These are phyloP conservation scores for Tholera decimalis DNA, from an alignment of 2,888 invertebrate genomes.

Conservation along the genomic window DNA sequence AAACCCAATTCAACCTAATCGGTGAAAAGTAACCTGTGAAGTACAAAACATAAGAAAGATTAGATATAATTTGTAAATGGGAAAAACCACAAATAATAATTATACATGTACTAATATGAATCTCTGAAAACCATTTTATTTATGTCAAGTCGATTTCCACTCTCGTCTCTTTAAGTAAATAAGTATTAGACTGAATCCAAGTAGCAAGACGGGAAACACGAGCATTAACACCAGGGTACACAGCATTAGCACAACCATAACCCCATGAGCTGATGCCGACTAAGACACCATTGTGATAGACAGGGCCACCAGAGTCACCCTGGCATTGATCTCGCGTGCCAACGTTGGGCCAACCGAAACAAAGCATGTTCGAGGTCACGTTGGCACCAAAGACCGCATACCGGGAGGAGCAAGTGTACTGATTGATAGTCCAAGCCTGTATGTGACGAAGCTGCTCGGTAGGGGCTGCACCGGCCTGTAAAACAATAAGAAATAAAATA, in stretches of 20 bases:
- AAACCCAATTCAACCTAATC: conserved; percentile 35
- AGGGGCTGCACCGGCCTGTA: conserved; percentile 29
- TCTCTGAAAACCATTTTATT: neutral
- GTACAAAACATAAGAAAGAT: neutral
- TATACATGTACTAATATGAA: neutral
- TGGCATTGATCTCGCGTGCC: conserved; percentile 76
- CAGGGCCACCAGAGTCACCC: conserved; percentile 77
- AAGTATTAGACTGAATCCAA: conserved; percentile 72
- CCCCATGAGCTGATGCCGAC: conserved; percentile 72
- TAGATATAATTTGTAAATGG: conserved; percentile 1
- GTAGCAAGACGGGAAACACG: conserved; percentile 70
- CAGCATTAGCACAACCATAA: conserved; percentile 62
- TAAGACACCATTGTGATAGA: conserved; percentile 72
- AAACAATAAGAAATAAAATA: neutral
- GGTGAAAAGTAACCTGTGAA: conserved; percentile 6
- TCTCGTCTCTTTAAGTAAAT: too few relatives aligned
- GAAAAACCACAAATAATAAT: conserved; percentile 2
- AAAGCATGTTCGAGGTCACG: conserved; percentile 77
- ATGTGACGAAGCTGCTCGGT: conserved; percentile 71
- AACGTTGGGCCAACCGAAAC: conserved; percentile 74
- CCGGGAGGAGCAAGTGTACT: conserved; percentile 62
- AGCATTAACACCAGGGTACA: conserved; percentile 72
- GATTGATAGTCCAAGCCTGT: conserved; percentile 72
- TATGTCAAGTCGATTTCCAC: neutral
- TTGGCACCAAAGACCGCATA: conserved; percentile 45